Conservation (phyloP, 1,140 invertebrate species). For the Aphis craccivora region DNA sequence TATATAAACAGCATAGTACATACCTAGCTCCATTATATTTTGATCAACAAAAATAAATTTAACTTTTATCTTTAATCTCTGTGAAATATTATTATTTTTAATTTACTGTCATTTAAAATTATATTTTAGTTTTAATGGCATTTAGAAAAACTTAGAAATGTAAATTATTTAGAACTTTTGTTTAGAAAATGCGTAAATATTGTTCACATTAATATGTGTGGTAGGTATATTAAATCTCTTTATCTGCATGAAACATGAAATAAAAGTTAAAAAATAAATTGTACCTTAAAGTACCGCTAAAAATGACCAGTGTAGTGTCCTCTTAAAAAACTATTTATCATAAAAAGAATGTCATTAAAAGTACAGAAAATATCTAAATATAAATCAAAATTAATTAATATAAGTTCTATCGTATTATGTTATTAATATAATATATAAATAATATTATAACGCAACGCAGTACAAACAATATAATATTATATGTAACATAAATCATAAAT, state of each 20-base stretch:
- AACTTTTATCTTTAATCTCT: not conserved
- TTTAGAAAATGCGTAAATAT: not conserved
- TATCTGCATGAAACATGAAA: not conserved
- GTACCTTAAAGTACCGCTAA: not conserved
- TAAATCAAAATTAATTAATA: not conserved
- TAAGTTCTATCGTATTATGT: too few species aligned
- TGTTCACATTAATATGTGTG: not conserved
- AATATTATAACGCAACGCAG: too few species aligned
- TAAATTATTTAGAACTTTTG: not conserved
- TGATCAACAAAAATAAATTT: not conserved
- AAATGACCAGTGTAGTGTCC: not conserved
- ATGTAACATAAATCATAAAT: not conserved
- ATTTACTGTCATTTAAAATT: not conserved
- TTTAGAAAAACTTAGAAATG: not conserved
- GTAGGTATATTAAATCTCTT: not conserved
- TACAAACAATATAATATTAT: too few species aligned
- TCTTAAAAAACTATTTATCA: not conserved
- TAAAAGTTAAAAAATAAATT: not conserved
- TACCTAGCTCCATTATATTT: not conserved
- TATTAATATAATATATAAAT: not conserved
- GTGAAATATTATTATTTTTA: not conserved
- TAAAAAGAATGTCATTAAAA: not conserved
- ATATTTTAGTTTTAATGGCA: not conserved
- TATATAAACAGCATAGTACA: not conserved
- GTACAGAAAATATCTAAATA: not conserved